These are phyloP conservation scores for Athetis lepigone DNA, from an alignment of 2,888 invertebrate genomes.

Conservation along the genomic window DNA sequence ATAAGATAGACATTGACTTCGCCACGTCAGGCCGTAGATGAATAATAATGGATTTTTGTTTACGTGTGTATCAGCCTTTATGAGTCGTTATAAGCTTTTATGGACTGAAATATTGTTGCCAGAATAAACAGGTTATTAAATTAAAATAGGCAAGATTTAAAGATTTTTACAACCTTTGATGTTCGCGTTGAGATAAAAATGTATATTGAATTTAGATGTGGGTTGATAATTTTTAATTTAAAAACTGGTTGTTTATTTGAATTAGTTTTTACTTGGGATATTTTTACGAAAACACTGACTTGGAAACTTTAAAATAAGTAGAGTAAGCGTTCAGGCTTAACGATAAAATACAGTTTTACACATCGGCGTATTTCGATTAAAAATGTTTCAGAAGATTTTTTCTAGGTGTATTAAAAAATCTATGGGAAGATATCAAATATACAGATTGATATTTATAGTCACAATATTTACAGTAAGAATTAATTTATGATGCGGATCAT, in stretches of 20 bases:
- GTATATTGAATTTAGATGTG: conserved; percentile 53
- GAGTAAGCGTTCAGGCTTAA: no score
- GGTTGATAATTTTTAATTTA: conserved; percentile 41
- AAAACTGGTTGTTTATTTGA: conserved; percentile 11
- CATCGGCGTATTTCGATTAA: no score
- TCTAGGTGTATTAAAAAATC: no score
- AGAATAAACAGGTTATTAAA: conserved; percentile 79
- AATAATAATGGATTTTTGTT: conserved; percentile 89
- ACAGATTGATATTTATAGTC: no score
- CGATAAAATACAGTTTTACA: no score
- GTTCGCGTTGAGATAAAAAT: conserved; percentile 52
- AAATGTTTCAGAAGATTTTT: no score
- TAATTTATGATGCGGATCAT: no score
- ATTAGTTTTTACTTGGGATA: conserved; percentile 12
- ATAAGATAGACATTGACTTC: conserved; percentile 90
- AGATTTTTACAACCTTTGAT: conserved; percentile 60
- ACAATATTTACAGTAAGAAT: no score
- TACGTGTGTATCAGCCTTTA: conserved; percentile 85
- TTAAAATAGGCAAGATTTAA: conserved; percentile 70
- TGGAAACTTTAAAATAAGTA: no score
- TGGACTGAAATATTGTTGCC: conserved; percentile 77
- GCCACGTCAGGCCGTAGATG: conserved; percentile 87
- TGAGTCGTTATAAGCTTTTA: conserved; percentile 79
- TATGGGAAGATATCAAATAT: no score
- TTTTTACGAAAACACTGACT: not conserved